Percentiles rank a stretch among this genome's conserved stretches.
These are phyloP conservation scores for Monochamus alternatus DNA, from an alignment of 2,888 invertebrate species.

Conservation along the genomic window DNA sequence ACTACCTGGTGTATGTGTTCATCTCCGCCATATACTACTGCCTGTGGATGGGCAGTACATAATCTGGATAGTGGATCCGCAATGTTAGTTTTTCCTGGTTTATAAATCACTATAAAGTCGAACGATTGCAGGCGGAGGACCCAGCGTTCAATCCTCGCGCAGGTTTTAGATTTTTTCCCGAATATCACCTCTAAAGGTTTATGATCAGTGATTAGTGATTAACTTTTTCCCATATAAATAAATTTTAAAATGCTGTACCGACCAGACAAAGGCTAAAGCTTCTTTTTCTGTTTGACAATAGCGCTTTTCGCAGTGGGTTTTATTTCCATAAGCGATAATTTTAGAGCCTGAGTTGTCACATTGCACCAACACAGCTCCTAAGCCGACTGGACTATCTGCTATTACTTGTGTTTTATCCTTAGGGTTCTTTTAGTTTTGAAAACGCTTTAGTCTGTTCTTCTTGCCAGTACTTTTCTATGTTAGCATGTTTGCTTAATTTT, in stretches of 20 bases:
- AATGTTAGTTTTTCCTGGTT: too few species aligned
- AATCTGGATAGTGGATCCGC: conserved; percentile 8
- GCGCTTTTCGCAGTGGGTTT: conserved; percentile 45
- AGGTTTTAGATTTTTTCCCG: conserved; percentile 52
- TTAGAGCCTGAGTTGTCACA: conserved; percentile 42
- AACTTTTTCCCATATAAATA: conserved; percentile 34
- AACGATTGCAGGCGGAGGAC: conserved; percentile 23
- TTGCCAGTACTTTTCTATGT: conserved; percentile 51
- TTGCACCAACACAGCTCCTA: conserved; percentile 55
- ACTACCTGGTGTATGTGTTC: conserved; percentile 38
- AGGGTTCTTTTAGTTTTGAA: conserved; percentile 35
- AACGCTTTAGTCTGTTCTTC: conserved; percentile 37
- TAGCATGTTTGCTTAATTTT: conserved; percentile 57
- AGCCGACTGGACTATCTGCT: conserved; percentile 42
- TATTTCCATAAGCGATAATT: conserved; percentile 53
- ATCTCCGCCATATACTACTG: background rate
- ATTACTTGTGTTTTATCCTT: background rate
- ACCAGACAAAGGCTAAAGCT: background rate
- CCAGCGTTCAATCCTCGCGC: conserved; percentile 44
- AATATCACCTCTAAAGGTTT: conserved; percentile 63
- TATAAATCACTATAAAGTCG: too few species aligned
- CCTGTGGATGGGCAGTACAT: background rate
- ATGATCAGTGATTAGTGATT: conserved; percentile 55
- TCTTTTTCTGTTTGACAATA: background rate
- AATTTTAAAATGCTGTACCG: background rate